Conservation (phyloP, 2,113 vertebrate genomes). For the Gnathonemus echidnorhynchus region DNA sequence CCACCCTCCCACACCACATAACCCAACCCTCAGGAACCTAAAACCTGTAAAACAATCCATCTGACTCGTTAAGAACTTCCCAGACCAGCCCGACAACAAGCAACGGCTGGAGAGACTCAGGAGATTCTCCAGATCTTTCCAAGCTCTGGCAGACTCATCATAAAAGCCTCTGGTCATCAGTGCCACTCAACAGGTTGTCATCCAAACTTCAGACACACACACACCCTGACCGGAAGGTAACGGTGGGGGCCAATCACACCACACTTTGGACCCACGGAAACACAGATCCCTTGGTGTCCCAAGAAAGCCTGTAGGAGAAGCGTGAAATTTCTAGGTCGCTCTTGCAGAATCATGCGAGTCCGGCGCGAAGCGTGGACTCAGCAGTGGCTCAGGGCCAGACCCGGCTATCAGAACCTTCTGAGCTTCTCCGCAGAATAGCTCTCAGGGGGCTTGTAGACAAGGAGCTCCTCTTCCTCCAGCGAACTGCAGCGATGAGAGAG, state of each 20-base stretch:
- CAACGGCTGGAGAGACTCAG: not conserved
- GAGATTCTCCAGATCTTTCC: not conserved
- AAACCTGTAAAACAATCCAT: not conserved
- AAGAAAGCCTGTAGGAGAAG: not conserved
- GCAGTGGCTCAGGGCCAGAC: conserved; percentile 40
- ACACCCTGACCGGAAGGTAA: not conserved
- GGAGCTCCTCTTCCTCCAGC: conserved; percentile 61
- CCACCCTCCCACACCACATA: not conserved
- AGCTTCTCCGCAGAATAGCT: conserved; percentile 52
- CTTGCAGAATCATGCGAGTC: conserved; percentile 1
- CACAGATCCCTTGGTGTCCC: not conserved
- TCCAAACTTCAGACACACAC: not conserved
- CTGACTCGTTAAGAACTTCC: not conserved
- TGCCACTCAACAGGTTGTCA: not conserved
- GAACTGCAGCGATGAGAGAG: conserved; percentile 43
- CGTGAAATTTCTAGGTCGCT: too few relatives aligned
- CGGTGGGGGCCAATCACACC: not conserved
- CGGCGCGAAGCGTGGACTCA: conserved; percentile 11
- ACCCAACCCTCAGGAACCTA: not conserved
- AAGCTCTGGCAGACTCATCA: not conserved
- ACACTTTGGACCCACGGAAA: not conserved
- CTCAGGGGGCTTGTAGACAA: conserved; percentile 59
- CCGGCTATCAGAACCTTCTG: conserved; percentile 49
- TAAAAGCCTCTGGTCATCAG: not conserved
- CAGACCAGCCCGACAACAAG: not conserved